Evolutionary conservation across 1,140 invertebrate species (phyloP).

Genomic region (Danaus melanippus): DNA sequence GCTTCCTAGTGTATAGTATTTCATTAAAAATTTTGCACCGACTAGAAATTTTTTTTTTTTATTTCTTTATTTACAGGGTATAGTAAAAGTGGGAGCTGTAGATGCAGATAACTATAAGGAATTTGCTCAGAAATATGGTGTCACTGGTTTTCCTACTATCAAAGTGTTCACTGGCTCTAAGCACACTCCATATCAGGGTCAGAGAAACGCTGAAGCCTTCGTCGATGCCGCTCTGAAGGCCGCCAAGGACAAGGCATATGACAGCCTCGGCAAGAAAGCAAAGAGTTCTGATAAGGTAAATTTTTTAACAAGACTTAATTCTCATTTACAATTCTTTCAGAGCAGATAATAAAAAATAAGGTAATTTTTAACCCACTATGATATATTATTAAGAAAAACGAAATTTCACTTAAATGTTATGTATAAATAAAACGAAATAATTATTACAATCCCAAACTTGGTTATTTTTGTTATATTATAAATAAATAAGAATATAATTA

Average conservation of each 20-base stretch:
- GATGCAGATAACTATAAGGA: conserved; percentile 93
- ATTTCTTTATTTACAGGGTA: conserved; percentile 75
- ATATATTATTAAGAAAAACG: too few species aligned
- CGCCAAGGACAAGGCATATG: conserved; percentile 79
- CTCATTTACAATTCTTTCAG: conserved; percentile 11
- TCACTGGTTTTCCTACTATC: conserved; percentile 96
- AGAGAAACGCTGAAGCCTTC: conserved; percentile 87
- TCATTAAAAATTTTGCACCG: neutral
- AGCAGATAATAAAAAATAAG: too few species aligned
- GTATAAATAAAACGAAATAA: neutral
- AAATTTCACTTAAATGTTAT: conserved; percentile 1
- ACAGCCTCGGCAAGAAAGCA: conserved; percentile 76
- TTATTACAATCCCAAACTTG: neutral
- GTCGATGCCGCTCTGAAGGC: conserved; percentile 87
- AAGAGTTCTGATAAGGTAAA: conserved; percentile 62
- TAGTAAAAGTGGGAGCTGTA: conserved; percentile 94
- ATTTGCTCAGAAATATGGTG: conserved; percentile 84
- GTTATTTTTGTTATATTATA: conserved; percentile 3
- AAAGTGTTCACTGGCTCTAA: conserved; percentile 95
- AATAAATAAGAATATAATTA: conserved; percentile 19
- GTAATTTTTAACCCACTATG: too few species aligned
- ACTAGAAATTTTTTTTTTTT: conserved; percentile 3
- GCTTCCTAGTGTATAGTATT: too few species aligned
- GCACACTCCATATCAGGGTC: conserved; percentile 89
- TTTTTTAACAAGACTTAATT: conserved; percentile 18